Evolutionary conservation across 2,113 vertebrate species (phyloP).

Genomic region (Peucedramus taeniatus): DNA sequence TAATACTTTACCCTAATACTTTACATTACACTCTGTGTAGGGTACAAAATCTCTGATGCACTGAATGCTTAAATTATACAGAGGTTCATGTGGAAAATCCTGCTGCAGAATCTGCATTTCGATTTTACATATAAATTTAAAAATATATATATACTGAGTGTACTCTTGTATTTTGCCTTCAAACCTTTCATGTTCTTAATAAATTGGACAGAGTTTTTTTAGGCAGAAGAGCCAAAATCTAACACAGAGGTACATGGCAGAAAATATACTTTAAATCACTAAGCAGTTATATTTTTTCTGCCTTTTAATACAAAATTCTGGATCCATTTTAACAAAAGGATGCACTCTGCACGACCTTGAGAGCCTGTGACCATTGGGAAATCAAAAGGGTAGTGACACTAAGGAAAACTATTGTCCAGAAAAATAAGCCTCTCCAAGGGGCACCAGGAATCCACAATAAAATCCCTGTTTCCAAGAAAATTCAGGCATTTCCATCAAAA

Average conservation of each 20-base stretch:
- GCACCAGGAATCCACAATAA: constrained; percentile 74
- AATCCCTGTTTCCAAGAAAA: constrained; percentile 77
- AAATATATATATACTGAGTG: fast-evolving
- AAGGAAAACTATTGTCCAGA: constrained; percentile 75
- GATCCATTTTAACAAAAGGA: constrained; percentile 69
- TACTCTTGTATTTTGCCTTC: not conserved
- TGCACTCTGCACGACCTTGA: constrained; percentile 74
- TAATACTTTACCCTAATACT: not conserved
- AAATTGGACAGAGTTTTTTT: not conserved
- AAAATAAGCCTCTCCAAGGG: constrained; percentile 77
- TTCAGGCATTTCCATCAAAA: constrained; percentile 77
- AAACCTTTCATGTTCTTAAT: not conserved
- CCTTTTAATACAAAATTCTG: constrained; percentile 59
- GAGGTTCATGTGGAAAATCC: not conserved
- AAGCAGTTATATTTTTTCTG: not conserved
- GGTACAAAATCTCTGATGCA: not conserved
- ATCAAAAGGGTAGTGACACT: constrained; percentile 74
- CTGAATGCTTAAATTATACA: not conserved
- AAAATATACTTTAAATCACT: constrained; percentile 24
- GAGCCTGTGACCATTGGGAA: constrained; percentile 69
- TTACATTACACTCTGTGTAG: not conserved
- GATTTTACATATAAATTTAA: not conserved
- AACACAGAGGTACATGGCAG: not conserved
- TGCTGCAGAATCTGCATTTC: not conserved
- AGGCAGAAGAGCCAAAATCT: not conserved